Base-by-base conservation (phyloP, 2,113 vertebrate species). In the Seriola quinqueradiata region DNA sequence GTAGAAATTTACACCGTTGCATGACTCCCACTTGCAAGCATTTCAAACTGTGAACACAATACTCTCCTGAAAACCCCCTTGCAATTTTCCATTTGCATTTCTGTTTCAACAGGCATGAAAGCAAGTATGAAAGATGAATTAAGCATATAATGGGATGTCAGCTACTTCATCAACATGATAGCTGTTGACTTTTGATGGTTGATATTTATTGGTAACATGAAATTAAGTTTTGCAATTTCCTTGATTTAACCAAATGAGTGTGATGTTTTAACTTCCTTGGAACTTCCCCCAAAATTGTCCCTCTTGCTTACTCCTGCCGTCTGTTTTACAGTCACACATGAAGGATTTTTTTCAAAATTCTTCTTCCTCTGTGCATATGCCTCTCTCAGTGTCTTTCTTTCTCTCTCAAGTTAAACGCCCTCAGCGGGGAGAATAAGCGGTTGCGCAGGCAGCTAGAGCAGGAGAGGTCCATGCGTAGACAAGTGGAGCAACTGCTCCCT, bases 401-500 rank as follows among this genome's bases (percentile, higher is more conserved):
- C 61, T 81, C 58, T 79, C 73, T 88, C 38, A 73, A 95, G 95
- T 81, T 95, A 82, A 89, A 85, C 50, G 75, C 83, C 55, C 82
- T 94, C 77, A 81, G 85, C 44, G 44, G 80, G 74, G 92, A 94
- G 87, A 93, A 94, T 57, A 70, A 84, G 64, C 75, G 60, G 40
- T 90, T 95, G 83, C 86, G 83, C 92, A 88, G 87, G 82, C 90
- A 92, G 87, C 89, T 94, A 65, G 66, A 95, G 82, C 86, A 94
- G 61, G 90, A 94, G 79, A 90, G 87, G 85, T 89, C 84, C 67
- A 46, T 75, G 21, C 40, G 44, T 36, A 55, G 55, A 87, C 80
- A 86, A 72, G 83, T 85, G 72, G 90, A 94, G 82, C 48, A 69
- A 46, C 85, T 89, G 57, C 82, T 90, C 74, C 66, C 76, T 82